Conservation (phyloP, 2,797 vertebrate genomes). For the Tokudaia muenninki region DNA sequence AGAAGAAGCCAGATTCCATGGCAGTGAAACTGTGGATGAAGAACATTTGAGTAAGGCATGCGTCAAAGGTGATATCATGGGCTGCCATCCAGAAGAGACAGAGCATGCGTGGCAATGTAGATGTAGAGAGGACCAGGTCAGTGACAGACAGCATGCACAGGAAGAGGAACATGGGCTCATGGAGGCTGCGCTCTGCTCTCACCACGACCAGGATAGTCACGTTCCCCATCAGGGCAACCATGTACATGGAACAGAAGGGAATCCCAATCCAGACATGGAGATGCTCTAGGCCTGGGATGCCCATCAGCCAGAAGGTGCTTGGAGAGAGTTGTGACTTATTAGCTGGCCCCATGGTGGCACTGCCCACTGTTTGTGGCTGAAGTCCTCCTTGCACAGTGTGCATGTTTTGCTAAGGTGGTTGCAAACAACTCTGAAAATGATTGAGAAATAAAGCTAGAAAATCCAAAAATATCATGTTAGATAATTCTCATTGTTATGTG, state of each 20-base stretch:
- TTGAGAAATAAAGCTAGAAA: neutral
- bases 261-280: constrained; percentile 77
- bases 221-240: constrained; percentile 68
- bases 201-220: constrained; percentile 68
- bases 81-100: constrained; percentile 80
- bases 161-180: constrained; percentile 90
- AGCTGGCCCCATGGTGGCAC: neutral
- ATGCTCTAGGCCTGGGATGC: constrained; percentile 70
- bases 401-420: neutral
- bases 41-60: constrained; percentile 30
- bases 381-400: accelerated
- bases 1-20: constrained; percentile 76
- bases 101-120: constrained; percentile 85
- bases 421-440: neutral
- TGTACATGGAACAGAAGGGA: constrained; percentile 75
- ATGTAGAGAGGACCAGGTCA: constrained; percentile 86
- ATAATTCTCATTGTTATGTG: neutral
- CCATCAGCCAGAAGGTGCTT: constrained; percentile 60
- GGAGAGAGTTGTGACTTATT: constrained; percentile 50
- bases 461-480: neutral
- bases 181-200: constrained; percentile 82
- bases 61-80: neutral
- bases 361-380: neutral
- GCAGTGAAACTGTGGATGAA: constrained; percentile 77
- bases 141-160: constrained; percentile 86